Conservation (phyloP, 1,140 invertebrate genomes). For the Grapholita molesta region DNA sequence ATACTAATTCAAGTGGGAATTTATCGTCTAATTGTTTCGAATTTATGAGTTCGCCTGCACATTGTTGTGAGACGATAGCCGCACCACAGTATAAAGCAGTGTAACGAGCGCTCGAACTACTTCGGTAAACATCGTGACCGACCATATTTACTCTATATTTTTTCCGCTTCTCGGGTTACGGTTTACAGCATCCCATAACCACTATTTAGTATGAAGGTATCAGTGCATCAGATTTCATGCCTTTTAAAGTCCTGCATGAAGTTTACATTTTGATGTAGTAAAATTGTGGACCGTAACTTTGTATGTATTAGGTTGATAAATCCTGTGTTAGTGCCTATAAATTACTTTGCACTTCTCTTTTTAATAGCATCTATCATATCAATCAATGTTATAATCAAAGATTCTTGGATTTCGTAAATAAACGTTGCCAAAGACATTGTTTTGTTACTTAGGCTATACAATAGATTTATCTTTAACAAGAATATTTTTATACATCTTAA, state of each 20-base stretch:
- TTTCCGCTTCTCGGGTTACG: constrained; percentile 27
- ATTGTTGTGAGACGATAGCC: constrained; percentile 45
- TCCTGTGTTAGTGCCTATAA: background rate
- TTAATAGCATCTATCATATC: background rate
- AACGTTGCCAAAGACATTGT: background rate
- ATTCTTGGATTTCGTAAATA: background rate
- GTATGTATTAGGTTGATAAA: constrained; percentile 7
- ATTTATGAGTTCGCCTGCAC: constrained; percentile 48
- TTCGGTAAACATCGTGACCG: constrained; percentile 40
- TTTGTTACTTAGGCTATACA: too few relatives aligned
- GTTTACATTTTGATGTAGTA: constrained; percentile 1
- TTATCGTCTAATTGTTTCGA: constrained; percentile 61
- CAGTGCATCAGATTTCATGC: constrained; percentile 9
- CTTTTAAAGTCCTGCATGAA: background rate
- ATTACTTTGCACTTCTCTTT: constrained; percentile 17
- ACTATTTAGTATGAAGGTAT: constrained; percentile 9
- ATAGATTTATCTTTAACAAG: background rate
- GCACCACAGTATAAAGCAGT: constrained; percentile 37
- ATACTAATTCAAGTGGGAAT: constrained; percentile 57
- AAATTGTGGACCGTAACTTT: background rate
- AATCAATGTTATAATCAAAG: background rate
- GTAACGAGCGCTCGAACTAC: constrained; percentile 33
- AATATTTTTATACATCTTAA: background rate
- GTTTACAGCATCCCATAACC: background rate
- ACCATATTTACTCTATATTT: constrained; percentile 34